Conservation (phyloP, 35 echinoderm and acorn worm genomes). For the Heliocidaris tuberculata region DNA sequence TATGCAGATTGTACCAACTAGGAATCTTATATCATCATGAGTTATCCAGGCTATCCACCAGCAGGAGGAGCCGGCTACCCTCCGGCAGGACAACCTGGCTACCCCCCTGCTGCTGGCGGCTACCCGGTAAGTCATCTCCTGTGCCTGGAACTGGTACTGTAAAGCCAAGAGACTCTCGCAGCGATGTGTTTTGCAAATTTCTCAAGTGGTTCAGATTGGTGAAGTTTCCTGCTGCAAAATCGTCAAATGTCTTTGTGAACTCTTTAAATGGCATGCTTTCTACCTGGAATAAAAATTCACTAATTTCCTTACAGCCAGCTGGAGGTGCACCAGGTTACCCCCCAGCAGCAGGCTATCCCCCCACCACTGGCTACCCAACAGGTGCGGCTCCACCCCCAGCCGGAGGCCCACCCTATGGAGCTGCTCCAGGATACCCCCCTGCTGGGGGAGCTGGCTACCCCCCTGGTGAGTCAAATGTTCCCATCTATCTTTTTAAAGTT, state of each 20-base stretch:
- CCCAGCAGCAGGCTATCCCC: conserved; percentile 29
- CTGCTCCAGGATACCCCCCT: conserved; percentile 27
- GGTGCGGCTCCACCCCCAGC: conserved; percentile 35
- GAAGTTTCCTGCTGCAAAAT: too few species aligned
- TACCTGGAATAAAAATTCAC: too few species aligned
- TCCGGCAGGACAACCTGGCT: conserved; percentile 13
- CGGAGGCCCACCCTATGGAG: conserved; percentile 17
- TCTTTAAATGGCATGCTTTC: too few species aligned
- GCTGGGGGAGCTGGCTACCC: conserved; percentile 41
- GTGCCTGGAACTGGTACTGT: too few species aligned
- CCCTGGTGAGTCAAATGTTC: not conserved
- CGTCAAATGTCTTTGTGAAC: too few species aligned
- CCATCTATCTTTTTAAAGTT: too few species aligned
- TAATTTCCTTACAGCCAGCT: not conserved
- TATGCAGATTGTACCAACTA: not conserved
- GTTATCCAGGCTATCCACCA: conserved; percentile 35
- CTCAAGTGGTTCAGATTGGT: too few species aligned
- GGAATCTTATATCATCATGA: conserved; percentile 4
- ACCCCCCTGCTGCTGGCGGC: conserved; percentile 14
- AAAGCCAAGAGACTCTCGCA: too few species aligned
- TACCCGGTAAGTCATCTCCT: conserved; percentile 35
- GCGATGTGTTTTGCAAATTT: too few species aligned
- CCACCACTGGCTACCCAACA: conserved; percentile 27
- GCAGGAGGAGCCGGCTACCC: conserved; percentile 41
- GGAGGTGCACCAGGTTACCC: conserved; percentile 35